These are phyloP conservation scores for Dolichotis patagonum DNA, from an alignment of 2,113 vertebrate genomes.

Conservation along the genomic window DNA sequence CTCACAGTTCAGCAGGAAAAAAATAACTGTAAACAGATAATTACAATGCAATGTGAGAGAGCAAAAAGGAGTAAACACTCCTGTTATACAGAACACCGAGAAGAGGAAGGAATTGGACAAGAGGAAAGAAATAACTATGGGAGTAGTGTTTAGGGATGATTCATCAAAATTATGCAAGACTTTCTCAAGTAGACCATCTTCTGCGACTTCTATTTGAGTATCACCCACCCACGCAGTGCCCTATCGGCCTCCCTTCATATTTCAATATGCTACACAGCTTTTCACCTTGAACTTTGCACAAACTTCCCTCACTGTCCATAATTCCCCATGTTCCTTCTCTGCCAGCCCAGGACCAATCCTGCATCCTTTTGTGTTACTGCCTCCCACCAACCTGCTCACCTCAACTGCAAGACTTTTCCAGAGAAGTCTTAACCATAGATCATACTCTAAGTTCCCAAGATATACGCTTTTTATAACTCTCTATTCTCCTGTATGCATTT, in stretches of 20 bases:
- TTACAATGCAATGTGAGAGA: not conserved
- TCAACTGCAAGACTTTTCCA: not conserved
- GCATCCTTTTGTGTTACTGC: not conserved
- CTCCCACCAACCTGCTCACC: not conserved
- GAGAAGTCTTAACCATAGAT: not conserved
- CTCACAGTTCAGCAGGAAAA: slow-evolving; percentile 53
- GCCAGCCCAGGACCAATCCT: rapidly evolving
- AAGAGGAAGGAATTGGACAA: not conserved
- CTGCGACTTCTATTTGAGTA: rapidly evolving
- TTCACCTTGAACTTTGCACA: not conserved
- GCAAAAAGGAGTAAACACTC: not conserved
- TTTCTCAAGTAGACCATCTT: not conserved
- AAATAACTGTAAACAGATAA: slow-evolving; percentile 22
- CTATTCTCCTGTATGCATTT: not conserved
- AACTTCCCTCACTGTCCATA: rapidly evolving
- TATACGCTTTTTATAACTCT: not conserved
- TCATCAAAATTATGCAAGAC: not conserved
- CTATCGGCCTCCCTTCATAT: not conserved
- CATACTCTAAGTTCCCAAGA: not conserved
- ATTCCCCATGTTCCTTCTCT: rapidly evolving
- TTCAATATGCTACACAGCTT: rapidly evolving
- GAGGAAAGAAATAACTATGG: not conserved
- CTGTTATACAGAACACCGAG: too few relatives aligned
- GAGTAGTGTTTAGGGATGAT: not conserved
- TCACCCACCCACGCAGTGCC: rapidly evolving